Evolutionary conservation across 2,888 invertebrate genomes (phyloP).

Genomic region (Aelia acuminata): DNA sequence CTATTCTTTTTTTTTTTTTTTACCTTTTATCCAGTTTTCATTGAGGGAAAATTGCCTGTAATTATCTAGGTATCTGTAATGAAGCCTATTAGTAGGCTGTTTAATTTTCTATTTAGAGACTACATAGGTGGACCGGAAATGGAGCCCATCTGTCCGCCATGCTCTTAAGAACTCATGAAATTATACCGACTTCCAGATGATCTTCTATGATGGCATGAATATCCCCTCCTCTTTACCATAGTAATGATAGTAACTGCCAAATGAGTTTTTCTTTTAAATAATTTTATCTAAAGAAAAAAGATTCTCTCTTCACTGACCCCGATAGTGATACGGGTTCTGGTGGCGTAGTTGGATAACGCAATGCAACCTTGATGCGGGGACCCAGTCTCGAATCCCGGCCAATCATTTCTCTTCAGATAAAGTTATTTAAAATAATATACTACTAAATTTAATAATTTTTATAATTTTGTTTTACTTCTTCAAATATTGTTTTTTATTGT

Average conservation of each 20-base stretch:
- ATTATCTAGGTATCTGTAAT: conserved; percentile 20
- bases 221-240: background rate
- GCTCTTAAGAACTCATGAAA: background rate
- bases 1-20: background rate
- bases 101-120: conserved; percentile 34
- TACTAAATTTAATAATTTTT: no score
- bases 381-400: no score
- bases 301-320: no score
- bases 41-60: conserved; percentile 3
- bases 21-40: background rate
- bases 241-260: background rate
- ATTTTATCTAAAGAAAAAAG: no score
- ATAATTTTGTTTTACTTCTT: no score
- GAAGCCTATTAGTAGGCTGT: conserved; percentile 1
- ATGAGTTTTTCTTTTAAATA: no score
- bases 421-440: no score
- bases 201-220: background rate
- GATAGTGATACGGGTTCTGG: no score
- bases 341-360: no score
- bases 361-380: no score
- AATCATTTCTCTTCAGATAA: no score
- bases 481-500: no score
- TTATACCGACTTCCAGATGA: background rate
- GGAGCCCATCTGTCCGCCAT: background rate
- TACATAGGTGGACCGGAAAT: background rate